A percentile compares a stretch with the other conserved stretches of the same genome.
phyloP scores from a whole-genome alignment of 2,888 invertebrate species.

The Athalia cordata region DNA sequence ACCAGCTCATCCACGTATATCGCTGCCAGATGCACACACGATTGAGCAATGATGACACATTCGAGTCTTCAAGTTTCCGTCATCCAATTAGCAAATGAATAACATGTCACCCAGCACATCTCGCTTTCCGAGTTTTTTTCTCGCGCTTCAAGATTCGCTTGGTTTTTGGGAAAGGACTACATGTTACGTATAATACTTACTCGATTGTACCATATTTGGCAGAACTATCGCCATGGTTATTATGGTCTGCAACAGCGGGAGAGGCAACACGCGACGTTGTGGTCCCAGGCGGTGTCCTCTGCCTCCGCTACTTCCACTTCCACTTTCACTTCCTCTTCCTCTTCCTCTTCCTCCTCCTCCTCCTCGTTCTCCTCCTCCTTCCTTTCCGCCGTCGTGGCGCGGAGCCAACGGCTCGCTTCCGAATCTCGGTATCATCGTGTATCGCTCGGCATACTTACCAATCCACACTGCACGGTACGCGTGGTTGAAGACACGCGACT shows the following conservation, averaged over 20 bases:
- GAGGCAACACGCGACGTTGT: slow-evolving; percentile 10
- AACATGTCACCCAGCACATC: too few species aligned
- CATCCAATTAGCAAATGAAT: too few species aligned
- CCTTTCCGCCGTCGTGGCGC: slow-evolving; percentile 1
- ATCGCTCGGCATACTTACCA: slow-evolving; percentile 41
- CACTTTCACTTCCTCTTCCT: slow-evolving; percentile 6
- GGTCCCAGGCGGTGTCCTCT: background rate
- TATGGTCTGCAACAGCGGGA: background rate
- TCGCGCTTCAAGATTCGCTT: too few species aligned
- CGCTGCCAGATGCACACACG: too few species aligned
- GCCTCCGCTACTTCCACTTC: slow-evolving; percentile 1
- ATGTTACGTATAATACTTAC: slow-evolving; percentile 17
- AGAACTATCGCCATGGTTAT: slow-evolving; percentile 33
- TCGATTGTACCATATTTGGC: slow-evolving; percentile 34
- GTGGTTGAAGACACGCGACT: slow-evolving; percentile 34
- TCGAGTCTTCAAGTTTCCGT: too few species aligned
- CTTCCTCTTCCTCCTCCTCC: slow-evolving; percentile 6
- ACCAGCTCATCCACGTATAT: too few species aligned
- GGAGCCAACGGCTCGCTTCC: slow-evolving; percentile 44
- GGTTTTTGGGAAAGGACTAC: background rate
- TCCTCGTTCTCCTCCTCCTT: slow-evolving; percentile 8
- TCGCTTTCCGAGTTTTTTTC: background rate
- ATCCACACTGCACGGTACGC: slow-evolving; percentile 28
- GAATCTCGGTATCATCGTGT: slow-evolving; percentile 45
- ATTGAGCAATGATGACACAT: too few species aligned